Evolutionary conservation across 1,140 invertebrate species (phyloP).

Genomic region (Ridgeia piscesae): DNA sequence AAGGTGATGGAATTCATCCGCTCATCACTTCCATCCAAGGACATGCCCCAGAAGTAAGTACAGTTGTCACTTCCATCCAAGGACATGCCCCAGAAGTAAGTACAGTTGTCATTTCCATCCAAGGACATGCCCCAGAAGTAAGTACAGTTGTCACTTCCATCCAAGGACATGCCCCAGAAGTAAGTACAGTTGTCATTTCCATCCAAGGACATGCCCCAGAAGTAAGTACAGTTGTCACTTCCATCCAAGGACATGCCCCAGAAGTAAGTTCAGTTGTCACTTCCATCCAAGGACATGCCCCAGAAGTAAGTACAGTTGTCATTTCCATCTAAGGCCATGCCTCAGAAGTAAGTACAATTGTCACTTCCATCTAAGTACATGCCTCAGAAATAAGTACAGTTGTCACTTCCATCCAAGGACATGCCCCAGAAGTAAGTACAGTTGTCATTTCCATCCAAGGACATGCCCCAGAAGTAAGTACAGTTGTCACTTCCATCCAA

Average conservation of each 20-base stretch:
- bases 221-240: conserved; percentile 34
- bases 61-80: not conserved
- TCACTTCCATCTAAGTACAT: not conserved
- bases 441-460: too few relatives aligned
- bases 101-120: not conserved
- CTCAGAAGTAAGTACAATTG: conserved; percentile 40
- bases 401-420: not conserved
- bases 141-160: too few relatives aligned
- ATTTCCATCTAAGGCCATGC: too few relatives aligned
- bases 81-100: not conserved
- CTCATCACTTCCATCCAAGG: conserved; percentile 75
- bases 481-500: too few relatives aligned
- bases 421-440: too few relatives aligned
- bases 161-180: too few relatives aligned
- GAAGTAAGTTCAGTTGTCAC: not conserved
- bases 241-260: not conserved
- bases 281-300: too few relatives aligned
- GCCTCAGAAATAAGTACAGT: conserved; percentile 1
- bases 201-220: conserved; percentile 47
- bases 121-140: too few relatives aligned
- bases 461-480: too few relatives aligned
- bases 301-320: too few relatives aligned
- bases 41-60: conserved; percentile 48
- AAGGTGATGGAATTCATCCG: conserved; percentile 87
- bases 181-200: too few relatives aligned